Evolutionary conservation across 2,888 invertebrate species (phyloP).

Genomic region (Ditula angustiorana): DNA sequence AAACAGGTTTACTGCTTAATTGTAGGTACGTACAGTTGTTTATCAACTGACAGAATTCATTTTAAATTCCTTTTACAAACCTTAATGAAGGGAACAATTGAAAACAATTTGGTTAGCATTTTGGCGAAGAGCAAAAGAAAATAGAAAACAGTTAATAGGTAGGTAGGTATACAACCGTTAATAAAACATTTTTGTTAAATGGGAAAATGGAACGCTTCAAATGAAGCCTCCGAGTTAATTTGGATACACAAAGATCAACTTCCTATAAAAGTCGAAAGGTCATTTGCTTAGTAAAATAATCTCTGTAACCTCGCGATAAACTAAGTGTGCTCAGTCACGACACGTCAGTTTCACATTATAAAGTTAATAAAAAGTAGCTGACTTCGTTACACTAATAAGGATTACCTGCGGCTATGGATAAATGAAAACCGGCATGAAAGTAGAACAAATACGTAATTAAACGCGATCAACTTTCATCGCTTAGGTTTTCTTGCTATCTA

Average conservation of each 20-base stretch:
- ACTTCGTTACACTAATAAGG: too few relatives aligned
- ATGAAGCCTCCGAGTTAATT: not conserved
- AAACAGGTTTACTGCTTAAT: not conserved
- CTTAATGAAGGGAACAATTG: conserved; percentile 4
- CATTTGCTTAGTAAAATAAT: not conserved
- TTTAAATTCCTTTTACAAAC: conserved; percentile 5
- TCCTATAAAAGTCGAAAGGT: not conserved
- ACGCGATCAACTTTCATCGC: not conserved
- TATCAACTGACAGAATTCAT: conserved; percentile 2
- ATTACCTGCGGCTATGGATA: too few relatives aligned
- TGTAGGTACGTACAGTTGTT: not conserved
- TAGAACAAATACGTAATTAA: not conserved
- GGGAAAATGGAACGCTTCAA: not conserved
- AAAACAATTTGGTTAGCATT: conserved; percentile 9
- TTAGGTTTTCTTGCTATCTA: not conserved
- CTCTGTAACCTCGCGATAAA: too few relatives aligned
- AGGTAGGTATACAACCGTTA: not conserved
- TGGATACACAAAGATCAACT: not conserved
- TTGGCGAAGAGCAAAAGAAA: conserved; percentile 4
- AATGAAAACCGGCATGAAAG: too few relatives aligned
- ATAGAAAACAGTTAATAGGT: conserved; percentile 6
- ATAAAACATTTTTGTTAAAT: not conserved
- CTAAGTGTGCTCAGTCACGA: too few relatives aligned
- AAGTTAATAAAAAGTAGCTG: too few relatives aligned
- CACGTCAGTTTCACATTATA: too few relatives aligned